phyloP scores from a whole-genome alignment of 2,888 invertebrate genomes.

The Petrolisthes cinctipes region DNA sequence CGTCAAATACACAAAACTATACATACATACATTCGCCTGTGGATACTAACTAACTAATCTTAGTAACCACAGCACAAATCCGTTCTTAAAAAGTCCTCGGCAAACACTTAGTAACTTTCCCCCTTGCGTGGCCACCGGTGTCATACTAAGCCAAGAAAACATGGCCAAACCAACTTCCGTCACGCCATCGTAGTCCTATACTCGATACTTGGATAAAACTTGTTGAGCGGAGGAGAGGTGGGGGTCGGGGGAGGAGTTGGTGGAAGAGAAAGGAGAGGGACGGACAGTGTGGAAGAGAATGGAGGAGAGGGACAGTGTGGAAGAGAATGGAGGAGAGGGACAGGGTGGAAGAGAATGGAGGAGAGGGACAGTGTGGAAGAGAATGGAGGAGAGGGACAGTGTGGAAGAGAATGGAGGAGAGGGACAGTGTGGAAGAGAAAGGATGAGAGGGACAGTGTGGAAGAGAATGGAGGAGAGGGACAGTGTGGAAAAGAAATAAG shows the following conservation, averaged over 20 bases:
- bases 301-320: background rate
- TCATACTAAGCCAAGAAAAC: background rate
- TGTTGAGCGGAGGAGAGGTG: background rate
- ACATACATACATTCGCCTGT: no score
- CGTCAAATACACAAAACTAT: no score
- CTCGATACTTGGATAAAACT: slow-evolving; percentile 38
- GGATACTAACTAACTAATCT: no score
- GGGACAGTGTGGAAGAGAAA: background rate
- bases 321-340: background rate
- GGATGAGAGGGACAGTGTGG: no score
- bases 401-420: no score
- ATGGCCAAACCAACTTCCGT: background rate
- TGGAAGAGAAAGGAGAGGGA: background rate
- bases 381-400: background rate
- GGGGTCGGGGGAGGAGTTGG: background rate
- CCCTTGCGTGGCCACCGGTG: background rate
- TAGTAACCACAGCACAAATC: no score
- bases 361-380: no score
- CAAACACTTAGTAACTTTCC: background rate
- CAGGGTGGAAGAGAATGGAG: no score
- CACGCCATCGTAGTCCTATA: slow-evolving; percentile 1
- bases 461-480: no score
- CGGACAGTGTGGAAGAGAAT: background rate
- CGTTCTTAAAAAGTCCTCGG: no score
- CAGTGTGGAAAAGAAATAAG: no score